Evolutionary conservation across 92 coral and sea anemone genomes (phyloP).

Genomic region (Phenganax stokvisi): DNA sequence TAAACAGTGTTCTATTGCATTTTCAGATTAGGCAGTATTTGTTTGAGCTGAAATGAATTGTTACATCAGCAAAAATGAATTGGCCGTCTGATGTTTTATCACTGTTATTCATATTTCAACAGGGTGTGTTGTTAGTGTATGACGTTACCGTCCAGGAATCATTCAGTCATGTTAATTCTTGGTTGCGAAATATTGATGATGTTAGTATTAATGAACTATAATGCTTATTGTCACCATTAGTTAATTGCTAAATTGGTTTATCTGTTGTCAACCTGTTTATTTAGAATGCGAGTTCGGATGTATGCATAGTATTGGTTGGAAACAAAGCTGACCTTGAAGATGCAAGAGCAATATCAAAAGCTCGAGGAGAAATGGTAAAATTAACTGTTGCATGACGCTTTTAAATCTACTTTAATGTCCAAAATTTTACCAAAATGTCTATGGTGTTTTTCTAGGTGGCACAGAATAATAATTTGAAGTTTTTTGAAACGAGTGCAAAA

Average conservation of each 20-base stretch:
- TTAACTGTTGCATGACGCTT: neutral
- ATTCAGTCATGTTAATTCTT: constrained; percentile 85
- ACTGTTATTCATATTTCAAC: constrained; percentile 4
- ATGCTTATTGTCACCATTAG: neutral
- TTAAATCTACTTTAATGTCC: neutral
- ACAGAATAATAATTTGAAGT: constrained; percentile 61
- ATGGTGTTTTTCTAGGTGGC: constrained; percentile 50
- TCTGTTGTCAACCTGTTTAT: neutral
- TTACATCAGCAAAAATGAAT: no score
- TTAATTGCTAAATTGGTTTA: neutral
- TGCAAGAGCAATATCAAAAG: constrained; percentile 59
- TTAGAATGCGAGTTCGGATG: constrained; percentile 90
- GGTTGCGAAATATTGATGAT: constrained; percentile 93
- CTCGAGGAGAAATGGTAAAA: constrained; percentile 69
- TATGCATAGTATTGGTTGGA: constrained; percentile 85
- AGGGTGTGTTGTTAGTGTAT: constrained; percentile 94
- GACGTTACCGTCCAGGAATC: constrained; percentile 93
- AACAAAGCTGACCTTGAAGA: constrained; percentile 86
- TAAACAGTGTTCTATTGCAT: neutral
- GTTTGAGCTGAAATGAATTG: neutral
- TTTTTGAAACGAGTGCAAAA: constrained; percentile 92
- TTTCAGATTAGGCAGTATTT: neutral
- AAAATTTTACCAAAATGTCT: neutral
- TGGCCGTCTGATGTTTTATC: no score
- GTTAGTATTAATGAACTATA: constrained; percentile 47